These are phyloP conservation scores for Pseudotriccus pelzelni DNA, from an alignment of 2,797 vertebrate species.

Conservation along the genomic window DNA sequence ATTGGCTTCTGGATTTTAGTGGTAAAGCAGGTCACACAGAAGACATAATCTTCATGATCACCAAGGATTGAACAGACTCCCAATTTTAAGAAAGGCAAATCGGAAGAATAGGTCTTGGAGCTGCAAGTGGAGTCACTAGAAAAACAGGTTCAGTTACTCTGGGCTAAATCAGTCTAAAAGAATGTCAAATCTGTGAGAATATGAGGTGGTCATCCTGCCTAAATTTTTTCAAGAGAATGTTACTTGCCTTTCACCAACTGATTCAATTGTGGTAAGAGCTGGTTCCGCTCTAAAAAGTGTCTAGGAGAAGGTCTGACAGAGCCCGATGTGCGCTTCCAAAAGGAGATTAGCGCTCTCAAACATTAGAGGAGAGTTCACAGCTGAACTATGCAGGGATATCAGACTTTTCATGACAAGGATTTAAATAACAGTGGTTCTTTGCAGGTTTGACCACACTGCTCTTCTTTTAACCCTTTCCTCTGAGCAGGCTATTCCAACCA, in stretches of 20 bases:
- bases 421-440: conserved; percentile 4
- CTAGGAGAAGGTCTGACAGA: not conserved
- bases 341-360: not conserved
- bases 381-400: not conserved
- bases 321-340: not conserved
- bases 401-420: conserved; percentile 18
- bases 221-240: not conserved
- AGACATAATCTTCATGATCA: not conserved
- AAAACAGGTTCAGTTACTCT: not conserved
- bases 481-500: not conserved
- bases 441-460: not conserved
- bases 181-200: not conserved
- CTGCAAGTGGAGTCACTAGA: not conserved
- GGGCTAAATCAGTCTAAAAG: not conserved
- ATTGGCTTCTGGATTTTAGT: not conserved
- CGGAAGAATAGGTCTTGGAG: not conserved
- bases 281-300: not conserved
- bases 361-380: not conserved
- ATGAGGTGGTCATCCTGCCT: not conserved
- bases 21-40: not conserved
- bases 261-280: not conserved
- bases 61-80: not conserved
- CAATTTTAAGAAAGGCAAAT: not conserved
- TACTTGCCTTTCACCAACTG: not conserved
- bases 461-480: conserved; percentile 42